These are phyloP conservation scores for Scopus umbretta DNA, from an alignment of 2,113 vertebrate species.

Conservation along the genomic window DNA sequence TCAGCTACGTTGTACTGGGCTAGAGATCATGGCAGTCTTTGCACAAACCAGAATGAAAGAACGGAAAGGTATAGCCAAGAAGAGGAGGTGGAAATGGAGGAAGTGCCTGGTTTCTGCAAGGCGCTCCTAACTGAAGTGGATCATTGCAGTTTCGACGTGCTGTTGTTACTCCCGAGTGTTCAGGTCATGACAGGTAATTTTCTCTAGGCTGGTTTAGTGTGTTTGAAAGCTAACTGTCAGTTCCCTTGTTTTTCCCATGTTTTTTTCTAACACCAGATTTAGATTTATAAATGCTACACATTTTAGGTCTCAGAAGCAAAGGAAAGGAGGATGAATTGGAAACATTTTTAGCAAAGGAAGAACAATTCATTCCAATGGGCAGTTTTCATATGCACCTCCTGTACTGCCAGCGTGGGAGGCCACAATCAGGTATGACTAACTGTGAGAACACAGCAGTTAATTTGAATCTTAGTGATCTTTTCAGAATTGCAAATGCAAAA, in stretches of 20 bases:
- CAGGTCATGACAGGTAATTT: neutral
- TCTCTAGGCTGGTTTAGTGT: neutral
- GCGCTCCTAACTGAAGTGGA: neutral
- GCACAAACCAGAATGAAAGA: neutral
- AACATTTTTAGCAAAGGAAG: neutral
- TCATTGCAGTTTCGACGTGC: rapidly evolving
- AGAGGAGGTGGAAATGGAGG: neutral
- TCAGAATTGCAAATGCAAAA: neutral
- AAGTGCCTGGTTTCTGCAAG: neutral
- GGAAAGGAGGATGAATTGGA: neutral
- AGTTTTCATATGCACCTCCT: neutral
- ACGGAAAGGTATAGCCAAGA: neutral
- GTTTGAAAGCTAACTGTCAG: neutral
- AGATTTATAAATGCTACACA: neutral
- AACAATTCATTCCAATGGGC: neutral
- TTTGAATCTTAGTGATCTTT: neutral
- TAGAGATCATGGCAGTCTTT: neutral
- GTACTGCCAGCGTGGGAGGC: neutral
- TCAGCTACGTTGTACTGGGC: rapidly evolving
- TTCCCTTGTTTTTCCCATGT: neutral
- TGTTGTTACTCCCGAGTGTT: neutral
- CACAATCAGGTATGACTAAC: neutral
- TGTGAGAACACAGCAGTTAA: neutral
- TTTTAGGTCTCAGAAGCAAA: neutral
- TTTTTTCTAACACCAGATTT: neutral